Evolutionary conservation across 1,140 invertebrate genomes (phyloP).

Genomic region (Rhopalosiphum padi): DNA sequence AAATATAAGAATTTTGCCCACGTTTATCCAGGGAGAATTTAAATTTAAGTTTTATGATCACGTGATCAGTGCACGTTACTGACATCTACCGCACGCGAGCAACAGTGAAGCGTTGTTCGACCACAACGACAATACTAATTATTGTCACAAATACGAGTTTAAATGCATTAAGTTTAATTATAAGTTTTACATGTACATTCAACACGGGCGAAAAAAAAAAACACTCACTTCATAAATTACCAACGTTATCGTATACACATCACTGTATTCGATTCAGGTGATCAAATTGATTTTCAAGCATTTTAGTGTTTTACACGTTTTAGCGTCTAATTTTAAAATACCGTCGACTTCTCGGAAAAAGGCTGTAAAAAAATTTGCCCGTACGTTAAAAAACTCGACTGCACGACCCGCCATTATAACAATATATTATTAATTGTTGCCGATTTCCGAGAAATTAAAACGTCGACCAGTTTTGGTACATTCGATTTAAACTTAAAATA

Average conservation of each 20-base stretch:
- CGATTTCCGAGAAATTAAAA: not conserved
- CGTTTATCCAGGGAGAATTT: not conserved
- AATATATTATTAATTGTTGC: not conserved
- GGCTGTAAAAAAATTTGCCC: not conserved
- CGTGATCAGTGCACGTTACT: not conserved
- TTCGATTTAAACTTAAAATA: not conserved
- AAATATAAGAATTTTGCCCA: not conserved
- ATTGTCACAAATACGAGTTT: not conserved
- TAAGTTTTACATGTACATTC: not conserved
- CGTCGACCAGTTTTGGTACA: not conserved
- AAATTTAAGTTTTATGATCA: not conserved
- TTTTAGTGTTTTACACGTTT: not conserved
- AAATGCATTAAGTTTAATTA: not conserved
- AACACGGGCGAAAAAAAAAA: not conserved
- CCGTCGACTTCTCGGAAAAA: not conserved
- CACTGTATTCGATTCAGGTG: not conserved
- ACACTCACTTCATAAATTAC: not conserved
- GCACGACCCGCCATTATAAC: not conserved
- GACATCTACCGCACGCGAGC: not conserved
- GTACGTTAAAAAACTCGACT: not conserved
- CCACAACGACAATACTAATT: not conserved
- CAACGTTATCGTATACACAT: not conserved
- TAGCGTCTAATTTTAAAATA: not conserved
- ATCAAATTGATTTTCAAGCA: too few species aligned
- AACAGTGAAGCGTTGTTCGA: not conserved